Conservation (phyloP, 23 tunicate genomes). For the Botrylloides violaceus region DNA sequence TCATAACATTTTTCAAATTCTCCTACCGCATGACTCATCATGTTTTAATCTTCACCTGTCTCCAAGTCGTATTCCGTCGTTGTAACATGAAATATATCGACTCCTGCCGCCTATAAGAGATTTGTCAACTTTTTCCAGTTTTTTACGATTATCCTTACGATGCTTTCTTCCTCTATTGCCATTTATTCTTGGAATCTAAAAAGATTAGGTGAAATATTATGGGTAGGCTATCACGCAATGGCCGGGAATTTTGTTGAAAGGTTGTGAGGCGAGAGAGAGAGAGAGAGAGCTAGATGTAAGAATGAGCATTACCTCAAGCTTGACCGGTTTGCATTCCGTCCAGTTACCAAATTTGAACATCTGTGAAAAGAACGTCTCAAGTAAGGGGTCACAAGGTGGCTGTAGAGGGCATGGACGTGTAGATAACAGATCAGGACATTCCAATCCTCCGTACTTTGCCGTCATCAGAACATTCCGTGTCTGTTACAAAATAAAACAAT, state of each 20-base stretch:
- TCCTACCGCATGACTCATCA: neutral
- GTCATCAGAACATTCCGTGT: conserved; percentile 16
- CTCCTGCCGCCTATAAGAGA: conserved; percentile 30
- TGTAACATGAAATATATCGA: conserved; percentile 20
- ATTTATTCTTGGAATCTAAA: no score
- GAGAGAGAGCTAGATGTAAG: no score
- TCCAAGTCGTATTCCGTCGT: conserved; percentile 29
- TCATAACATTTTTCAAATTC: neutral
- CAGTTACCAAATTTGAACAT: conserved; percentile 32
- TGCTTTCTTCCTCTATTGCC: conserved; percentile 2
- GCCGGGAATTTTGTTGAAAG: no score
- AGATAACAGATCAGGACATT: conserved; percentile 27
- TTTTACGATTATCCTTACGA: conserved; percentile 22
- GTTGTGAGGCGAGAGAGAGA: no score
- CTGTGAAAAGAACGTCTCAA: conserved; percentile 8
- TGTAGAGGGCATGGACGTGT: conserved; percentile 17
- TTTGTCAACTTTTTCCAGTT: conserved; percentile 6
- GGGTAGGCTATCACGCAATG: no score
- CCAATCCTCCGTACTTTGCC: conserved; percentile 31
- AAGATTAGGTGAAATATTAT: no score
- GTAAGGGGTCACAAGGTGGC: neutral
- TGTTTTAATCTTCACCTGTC: conserved; percentile 17
- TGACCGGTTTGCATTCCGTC: conserved; percentile 24
- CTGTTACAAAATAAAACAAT: no score
- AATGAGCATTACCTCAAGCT: conserved; percentile 19